Conservation (phyloP, 2,113 vertebrate genomes). For the Osmerus mordax region DNA sequence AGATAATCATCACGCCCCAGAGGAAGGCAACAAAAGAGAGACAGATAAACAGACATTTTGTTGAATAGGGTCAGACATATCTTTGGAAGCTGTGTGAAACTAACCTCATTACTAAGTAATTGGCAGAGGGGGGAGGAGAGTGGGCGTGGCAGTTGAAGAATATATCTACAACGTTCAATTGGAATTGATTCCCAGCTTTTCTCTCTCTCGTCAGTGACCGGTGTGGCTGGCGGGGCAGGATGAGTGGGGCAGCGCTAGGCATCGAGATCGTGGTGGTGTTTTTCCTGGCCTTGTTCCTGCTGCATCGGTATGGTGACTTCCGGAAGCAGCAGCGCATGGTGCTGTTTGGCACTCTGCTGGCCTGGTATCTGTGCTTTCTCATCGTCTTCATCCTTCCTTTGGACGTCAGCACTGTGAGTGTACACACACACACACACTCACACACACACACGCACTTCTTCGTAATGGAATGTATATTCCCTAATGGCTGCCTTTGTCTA, state of each 20-base stretch:
- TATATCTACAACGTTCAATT: not conserved
- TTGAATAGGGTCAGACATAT: not conserved
- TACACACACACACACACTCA: not conserved
- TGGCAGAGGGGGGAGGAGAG: not conserved
- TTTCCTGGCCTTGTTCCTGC: constrained; percentile 90
- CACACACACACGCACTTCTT: not conserved
- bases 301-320: constrained; percentile 96
- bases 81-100: not conserved
- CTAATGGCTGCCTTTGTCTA: not conserved
- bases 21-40: not conserved
- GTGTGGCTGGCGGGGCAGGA: constrained; percentile 47
- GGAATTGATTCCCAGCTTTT: not conserved
- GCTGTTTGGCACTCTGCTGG: constrained; percentile 87
- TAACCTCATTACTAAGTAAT: not conserved
- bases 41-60: constrained; percentile 7
- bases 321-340: constrained; percentile 94
- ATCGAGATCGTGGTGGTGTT: constrained; percentile 94
- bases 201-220: constrained; percentile 1
- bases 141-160: not conserved
- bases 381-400: constrained; percentile 95
- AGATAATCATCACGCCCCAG: not conserved
- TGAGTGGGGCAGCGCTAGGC: constrained; percentile 90
- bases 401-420: constrained; percentile 94
- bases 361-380: constrained; percentile 98
- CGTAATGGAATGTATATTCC: not conserved